These are phyloP conservation scores for Baronia brevicornis DNA, from an alignment of 2,888 invertebrate genomes.

Conservation along the genomic window DNA sequence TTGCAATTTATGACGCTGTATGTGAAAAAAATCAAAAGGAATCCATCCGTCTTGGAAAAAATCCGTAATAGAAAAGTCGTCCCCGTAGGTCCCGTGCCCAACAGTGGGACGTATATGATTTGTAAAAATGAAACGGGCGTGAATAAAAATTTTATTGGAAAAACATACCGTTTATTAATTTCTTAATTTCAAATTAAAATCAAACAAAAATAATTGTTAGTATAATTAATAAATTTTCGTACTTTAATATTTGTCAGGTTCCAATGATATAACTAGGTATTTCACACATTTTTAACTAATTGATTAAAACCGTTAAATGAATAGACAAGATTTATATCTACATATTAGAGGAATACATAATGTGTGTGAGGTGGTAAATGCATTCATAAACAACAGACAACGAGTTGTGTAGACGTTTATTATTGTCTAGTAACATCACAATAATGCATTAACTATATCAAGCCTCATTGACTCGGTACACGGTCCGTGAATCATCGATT, in stretches of 20 bases:
- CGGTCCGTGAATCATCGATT: constrained; percentile 49
- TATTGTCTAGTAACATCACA: constrained; percentile 58
- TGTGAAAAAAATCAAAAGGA: too few species aligned
- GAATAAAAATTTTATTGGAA: too few species aligned
- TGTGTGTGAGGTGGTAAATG: constrained; percentile 36
- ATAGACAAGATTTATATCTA: constrained; percentile 15
- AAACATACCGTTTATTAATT: too few species aligned
- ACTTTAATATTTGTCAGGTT: too few species aligned
- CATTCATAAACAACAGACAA: constrained; percentile 52
- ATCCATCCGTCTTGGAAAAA: too few species aligned
- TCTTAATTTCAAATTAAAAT: too few species aligned
- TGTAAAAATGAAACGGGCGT: too few species aligned
- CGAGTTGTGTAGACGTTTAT: constrained; percentile 63
- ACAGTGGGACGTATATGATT: too few species aligned
- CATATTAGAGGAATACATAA: constrained; percentile 24
- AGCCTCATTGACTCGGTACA: constrained; percentile 64
- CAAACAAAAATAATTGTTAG: constrained; percentile 1
- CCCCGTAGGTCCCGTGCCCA: too few species aligned
- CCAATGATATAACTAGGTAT: too few species aligned
- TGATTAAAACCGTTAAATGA: constrained; percentile 5
- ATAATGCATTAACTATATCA: constrained; percentile 63
- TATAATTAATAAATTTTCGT: not conserved
- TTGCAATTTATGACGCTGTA: too few species aligned
- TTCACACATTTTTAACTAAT: constrained; percentile 2
- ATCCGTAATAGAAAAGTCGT: too few species aligned